Base-by-base conservation (phyloP, 2,888 invertebrate species). In the Cylloceria caligata region DNA sequence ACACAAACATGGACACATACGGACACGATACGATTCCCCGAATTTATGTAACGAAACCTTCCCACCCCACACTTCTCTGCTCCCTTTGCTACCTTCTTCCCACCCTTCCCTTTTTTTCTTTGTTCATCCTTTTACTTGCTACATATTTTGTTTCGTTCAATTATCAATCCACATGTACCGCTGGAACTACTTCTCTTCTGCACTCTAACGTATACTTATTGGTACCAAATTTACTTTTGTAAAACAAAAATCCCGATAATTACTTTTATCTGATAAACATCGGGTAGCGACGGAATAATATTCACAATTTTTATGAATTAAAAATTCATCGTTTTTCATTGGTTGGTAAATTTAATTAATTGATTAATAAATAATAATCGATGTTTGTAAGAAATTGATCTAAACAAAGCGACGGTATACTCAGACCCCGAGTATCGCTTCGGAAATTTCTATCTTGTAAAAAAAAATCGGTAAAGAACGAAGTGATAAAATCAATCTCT, bases 1-100 rank as follows among this genome's bases (percentile, higher is more conserved):
- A 13, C 19, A n/a, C 55, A 52, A 47, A 52, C 65, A 30, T 36
- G 5, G 1, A 80, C 68, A 45, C 57, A 34, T 47, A 65, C 64
- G 13, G 42, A 57, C 57, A 60, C 71, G 19, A 71, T 84, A 78
- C 81, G 79, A 60, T 88, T 88, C 88, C 78, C 65, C 86, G 87
- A 88, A 88, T 87, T 86, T 81, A 83, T 84, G 84, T 82, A 83
- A 86, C 85, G 78, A 85, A 84, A 82, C 68, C 73, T 76, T 80
- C 47, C 55, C 73, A 42, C 60, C 36, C 30, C 55, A 27, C 16
- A 27, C 60, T 34, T 36, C 34, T 55, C 74, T 45, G 71, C 65
- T 76, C 74, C 65, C 73, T 83, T 74, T 65, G 39, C 21, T 81
- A 55, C 52, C 67, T 60, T 72, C 76, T 39, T 45, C 73, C 68